phyloP scores from a whole-genome alignment of 1,140 invertebrate species.

The Heterodera schachtii region DNA sequence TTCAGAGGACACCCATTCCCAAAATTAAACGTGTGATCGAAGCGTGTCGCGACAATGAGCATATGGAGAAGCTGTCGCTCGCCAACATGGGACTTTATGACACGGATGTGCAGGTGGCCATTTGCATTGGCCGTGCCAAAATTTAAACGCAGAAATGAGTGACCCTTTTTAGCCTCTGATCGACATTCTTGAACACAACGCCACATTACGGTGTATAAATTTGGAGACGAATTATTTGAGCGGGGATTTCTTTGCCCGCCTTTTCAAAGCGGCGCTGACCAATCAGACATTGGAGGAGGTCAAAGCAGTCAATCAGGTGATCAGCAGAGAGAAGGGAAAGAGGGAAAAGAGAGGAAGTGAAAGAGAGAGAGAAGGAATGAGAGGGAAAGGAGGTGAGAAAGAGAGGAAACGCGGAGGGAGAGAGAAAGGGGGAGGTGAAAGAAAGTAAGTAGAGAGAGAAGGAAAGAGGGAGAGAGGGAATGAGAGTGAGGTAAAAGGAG shows the following conservation, averaged over 20 bases:
- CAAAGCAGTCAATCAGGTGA: conserved; percentile 65
- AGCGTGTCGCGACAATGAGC: conserved; percentile 68
- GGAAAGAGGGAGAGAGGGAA: no score
- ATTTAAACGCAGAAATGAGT: neutral
- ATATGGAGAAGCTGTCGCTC: conserved; percentile 67
- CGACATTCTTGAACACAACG: conserved; percentile 67
- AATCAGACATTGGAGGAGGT: conserved; percentile 62
- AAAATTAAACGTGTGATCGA: conserved; percentile 67
- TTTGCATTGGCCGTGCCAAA: neutral
- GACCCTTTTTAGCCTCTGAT: conserved; percentile 65
- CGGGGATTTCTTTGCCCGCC: conserved; percentile 64
- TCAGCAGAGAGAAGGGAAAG: neutral
- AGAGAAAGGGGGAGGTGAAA: no score
- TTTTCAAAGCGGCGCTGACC: conserved; percentile 61
- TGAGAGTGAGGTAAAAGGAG: no score
- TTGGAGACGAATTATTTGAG: conserved; percentile 70
- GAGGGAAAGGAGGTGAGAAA: no score
- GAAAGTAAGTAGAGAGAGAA: no score
- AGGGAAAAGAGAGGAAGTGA: neutral
- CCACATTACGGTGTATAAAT: conserved; percentile 67
- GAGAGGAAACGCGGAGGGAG: no score
- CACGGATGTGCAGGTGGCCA: conserved; percentile 66
- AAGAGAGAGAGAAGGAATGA: no score
- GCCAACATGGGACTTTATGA: conserved; percentile 69
- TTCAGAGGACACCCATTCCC: conserved; percentile 69